Base-by-base conservation (phyloP, 1,140 invertebrate genomes). In the Drosophila repleta region DNA sequence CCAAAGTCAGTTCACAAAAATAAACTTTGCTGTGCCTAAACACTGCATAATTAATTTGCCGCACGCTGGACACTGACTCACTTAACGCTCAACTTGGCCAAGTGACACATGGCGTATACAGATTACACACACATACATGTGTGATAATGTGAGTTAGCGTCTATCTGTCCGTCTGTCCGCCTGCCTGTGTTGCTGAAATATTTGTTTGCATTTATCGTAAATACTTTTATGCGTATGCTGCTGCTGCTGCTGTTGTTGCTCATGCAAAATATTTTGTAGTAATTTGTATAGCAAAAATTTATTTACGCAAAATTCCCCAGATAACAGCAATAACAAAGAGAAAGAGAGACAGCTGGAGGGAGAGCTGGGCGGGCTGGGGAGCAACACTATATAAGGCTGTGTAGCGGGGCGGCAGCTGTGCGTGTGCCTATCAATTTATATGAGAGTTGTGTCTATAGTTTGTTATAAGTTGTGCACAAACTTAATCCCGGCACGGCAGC, bases 261-360 rank as follows among this genome's bases (percentile, higher is more conserved):
- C 80, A 87, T 85, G 82, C 82, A 88, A 88, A 87, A 88, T 88
- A 88, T 87, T 88, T 87, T 82, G 79, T 69, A 79, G 75, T 82
- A 88, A 87, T 87, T 87, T 88, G 82, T 88, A 62, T 66, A 65
- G 49, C 67, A 87, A 74, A 65, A 84, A 84, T 83, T 76, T 84
- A 84, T 83, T 83, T 76, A 77, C 79, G 69, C 63, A 62, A 77
- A 74, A 72, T 76, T 78, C 72, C 75, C 72, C 61, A 66, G 55
- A 57, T 57, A 43, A 29, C 32, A 58, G 24, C 24, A 41, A 56
- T 37, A 39, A 32, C 21, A 26, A 15, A 37, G 4, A 13, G 11
- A n/a, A 13, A 11, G 15, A 10, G 26, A 35, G 17, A 1, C 7
- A 32, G 26, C n/a, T 11, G 20, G 10, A 15, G 24, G 21, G 35